Conservation (phyloP, 2,888 invertebrate genomes). For the Hemistola chrysoprasaria region DNA sequence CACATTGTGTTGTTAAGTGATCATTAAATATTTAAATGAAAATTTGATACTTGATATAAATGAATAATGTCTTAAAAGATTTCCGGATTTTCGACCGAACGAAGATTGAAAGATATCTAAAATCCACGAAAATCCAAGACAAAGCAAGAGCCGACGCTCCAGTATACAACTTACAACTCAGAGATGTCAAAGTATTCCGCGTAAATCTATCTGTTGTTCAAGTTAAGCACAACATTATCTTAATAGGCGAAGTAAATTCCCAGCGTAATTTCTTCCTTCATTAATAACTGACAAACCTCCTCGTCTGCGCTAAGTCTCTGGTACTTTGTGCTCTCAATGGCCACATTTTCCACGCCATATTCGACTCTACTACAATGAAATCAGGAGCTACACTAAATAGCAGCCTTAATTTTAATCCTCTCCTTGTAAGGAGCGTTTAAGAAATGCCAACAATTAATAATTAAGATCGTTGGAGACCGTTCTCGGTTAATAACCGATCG, state of each 20-base stretch:
- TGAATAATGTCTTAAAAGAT: no score
- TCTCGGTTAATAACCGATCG: slow-evolving; percentile 34
- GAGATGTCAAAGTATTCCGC: slow-evolving; percentile 21
- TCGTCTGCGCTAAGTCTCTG: slow-evolving; percentile 45
- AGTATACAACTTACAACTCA: slow-evolving; percentile 20
- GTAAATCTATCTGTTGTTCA: slow-evolving; percentile 25
- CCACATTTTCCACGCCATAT: slow-evolving; percentile 31
- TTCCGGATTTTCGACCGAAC: no score
- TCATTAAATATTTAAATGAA: no score
- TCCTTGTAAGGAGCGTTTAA: slow-evolving; percentile 33
- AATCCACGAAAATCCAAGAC: no score
- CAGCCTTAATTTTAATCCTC: slow-evolving; percentile 31
- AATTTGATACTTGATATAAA: no score
- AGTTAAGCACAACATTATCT: slow-evolving; percentile 46
- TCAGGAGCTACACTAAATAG: slow-evolving; percentile 32
- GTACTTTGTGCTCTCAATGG: slow-evolving; percentile 33
- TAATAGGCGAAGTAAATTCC: slow-evolving; percentile 49
- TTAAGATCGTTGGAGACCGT: slow-evolving; percentile 35
- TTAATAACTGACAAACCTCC: slow-evolving; percentile 63
- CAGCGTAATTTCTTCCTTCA: slow-evolving; percentile 55
- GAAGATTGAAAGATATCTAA: no score
- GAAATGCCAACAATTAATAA: slow-evolving; percentile 44
- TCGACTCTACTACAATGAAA: slow-evolving; percentile 40
- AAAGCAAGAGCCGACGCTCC: no score
- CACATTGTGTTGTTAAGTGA: no score